A percentile compares a stretch with the other conserved stretches of the same genome.
phyloP scores from a whole-genome alignment of 2,113 vertebrate species.

The Tupaia chinensis region DNA sequence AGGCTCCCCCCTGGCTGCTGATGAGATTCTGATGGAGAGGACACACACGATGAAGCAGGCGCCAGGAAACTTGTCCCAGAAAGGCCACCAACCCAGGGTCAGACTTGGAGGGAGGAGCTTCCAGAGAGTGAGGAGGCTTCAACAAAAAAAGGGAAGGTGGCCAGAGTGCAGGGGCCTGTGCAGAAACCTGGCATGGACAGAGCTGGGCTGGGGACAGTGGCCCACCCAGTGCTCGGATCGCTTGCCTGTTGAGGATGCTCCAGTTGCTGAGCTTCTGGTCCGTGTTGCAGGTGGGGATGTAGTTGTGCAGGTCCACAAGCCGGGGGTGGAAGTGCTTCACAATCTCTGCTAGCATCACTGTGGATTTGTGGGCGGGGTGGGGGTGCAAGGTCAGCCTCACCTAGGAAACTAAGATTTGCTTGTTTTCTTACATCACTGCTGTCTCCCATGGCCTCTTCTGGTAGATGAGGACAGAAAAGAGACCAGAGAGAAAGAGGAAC shows the following conservation, averaged over 20 bases:
- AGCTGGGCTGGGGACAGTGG: too few relatives aligned
- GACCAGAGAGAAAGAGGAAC: background rate
- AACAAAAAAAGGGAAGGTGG: too few relatives aligned
- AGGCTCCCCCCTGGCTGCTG: background rate
- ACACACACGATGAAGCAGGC: background rate
- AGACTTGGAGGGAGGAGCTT: background rate
- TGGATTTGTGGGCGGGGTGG: background rate
- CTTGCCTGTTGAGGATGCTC: slow-evolving; percentile 89
- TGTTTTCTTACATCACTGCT: too few relatives aligned
- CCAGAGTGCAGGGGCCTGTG: too few relatives aligned
- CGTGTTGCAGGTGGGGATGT: slow-evolving; percentile 87
- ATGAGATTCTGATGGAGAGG: background rate
- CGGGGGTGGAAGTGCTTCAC: slow-evolving; percentile 89
- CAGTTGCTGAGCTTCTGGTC: slow-evolving; percentile 90
- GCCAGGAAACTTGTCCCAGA: background rate
- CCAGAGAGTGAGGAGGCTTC: rapidly evolving
- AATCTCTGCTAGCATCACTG: slow-evolving; percentile 91
- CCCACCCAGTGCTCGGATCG: too few relatives aligned
- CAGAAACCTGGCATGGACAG: too few relatives aligned
- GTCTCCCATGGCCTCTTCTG: background rate
- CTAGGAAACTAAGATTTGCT: too few relatives aligned
- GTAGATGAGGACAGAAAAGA: background rate
- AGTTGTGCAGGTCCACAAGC: slow-evolving; percentile 91
- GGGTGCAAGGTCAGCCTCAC: background rate
- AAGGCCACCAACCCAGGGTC: background rate